These are phyloP conservation scores for Atethmia centrago DNA, from an alignment of 2,888 invertebrate genomes.

Conservation along the genomic window DNA sequence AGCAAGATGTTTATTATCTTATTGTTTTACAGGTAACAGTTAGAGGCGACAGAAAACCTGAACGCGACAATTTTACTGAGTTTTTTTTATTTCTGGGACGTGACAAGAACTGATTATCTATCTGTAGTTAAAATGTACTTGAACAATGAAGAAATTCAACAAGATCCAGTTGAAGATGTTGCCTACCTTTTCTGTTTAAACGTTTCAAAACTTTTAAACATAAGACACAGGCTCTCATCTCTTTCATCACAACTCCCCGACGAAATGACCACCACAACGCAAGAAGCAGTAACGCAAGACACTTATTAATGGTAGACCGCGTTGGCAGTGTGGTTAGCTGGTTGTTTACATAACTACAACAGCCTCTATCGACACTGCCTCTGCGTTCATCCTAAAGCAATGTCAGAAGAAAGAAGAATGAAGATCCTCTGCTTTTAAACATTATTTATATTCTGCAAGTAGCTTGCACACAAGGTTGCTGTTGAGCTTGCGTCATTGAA, in stretches of 20 bases:
- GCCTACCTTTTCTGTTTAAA: constrained; percentile 41
- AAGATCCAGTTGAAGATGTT: constrained; percentile 29
- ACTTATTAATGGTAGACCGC: constrained; percentile 89
- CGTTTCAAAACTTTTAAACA: constrained; percentile 23
- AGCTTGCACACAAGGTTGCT: not conserved
- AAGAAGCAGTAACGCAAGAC: constrained; percentile 56
- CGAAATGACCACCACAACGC: not conserved
- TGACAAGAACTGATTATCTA: not conserved
- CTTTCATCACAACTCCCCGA: not conserved
- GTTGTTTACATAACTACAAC: constrained; percentile 96
- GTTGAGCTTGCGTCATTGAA: not conserved
- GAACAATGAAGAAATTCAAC: not conserved
- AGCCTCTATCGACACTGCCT: constrained; percentile 99
- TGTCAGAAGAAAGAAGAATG: constrained; percentile 18
- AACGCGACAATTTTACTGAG: not conserved
- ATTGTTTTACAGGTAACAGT: constrained; percentile 12
- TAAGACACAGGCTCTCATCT: constrained; percentile 46
- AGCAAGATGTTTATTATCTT: not conserved
- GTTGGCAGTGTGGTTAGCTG: constrained; percentile 99
- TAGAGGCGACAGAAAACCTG: not conserved
- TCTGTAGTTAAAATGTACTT: not conserved
- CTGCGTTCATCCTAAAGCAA: constrained; percentile 91
- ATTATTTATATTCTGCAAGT: not conserved
- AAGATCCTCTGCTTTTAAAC: not conserved
- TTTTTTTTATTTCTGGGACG: not conserved